These are phyloP conservation scores for Forbesichthys agassizii DNA, from an alignment of 2,113 vertebrate species.

Conservation along the genomic window DNA sequence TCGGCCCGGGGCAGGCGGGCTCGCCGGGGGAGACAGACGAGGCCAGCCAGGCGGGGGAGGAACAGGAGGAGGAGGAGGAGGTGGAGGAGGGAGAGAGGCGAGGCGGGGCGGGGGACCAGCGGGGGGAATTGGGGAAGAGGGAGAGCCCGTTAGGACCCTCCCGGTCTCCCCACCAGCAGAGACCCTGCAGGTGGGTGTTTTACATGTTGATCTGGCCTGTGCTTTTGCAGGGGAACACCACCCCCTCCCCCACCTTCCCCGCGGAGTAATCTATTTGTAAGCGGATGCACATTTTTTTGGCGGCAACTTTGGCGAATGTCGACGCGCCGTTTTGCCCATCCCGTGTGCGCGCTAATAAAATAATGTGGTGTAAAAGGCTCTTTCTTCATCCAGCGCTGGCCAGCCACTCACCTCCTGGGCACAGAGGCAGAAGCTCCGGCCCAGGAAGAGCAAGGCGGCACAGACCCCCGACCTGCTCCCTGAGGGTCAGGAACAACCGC, in stretches of 20 bases:
- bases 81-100: conserved; percentile 22
- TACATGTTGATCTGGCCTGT: too few species aligned
- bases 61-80: conserved; percentile 10
- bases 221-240: too few species aligned
- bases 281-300: too few species aligned
- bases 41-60: background rate
- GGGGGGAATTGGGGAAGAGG: conserved; percentile 26
- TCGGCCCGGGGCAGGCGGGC: conserved; percentile 36
- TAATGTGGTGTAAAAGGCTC: background rate
- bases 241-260: too few species aligned
- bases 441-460: conserved; percentile 71
- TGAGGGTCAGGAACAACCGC: conserved; percentile 32
- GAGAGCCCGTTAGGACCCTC: background rate
- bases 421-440: conserved; percentile 83
- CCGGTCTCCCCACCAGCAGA: conserved; percentile 31
- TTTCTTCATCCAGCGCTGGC: conserved; percentile 51
- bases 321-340: too few species aligned
- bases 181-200: conserved; percentile 48
- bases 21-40: conserved; percentile 25
- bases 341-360: too few species aligned
- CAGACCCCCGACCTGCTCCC: conserved; percentile 25
- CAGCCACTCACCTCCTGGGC: conserved; percentile 91
- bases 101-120: conserved; percentile 34
- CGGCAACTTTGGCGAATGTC: too few species aligned
- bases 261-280: too few species aligned